Evolutionary conservation across 2,888 invertebrate genomes (phyloP).

Genomic region (Ethmia dodecea): DNA sequence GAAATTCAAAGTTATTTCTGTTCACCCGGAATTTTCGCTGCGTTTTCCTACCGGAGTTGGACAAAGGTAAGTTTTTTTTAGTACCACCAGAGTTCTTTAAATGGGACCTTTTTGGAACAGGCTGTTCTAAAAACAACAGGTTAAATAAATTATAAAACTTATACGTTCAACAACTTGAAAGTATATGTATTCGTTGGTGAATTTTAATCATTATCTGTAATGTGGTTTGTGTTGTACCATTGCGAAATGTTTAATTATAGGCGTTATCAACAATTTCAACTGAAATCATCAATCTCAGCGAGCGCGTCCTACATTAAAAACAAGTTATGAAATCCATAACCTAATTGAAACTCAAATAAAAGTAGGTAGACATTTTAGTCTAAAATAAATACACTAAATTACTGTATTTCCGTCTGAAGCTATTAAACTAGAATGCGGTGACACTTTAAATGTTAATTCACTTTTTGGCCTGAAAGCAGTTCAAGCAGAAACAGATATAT

Average conservation of each 20-base stretch:
- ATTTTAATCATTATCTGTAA: too few species aligned
- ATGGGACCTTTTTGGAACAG: background rate
- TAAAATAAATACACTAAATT: conserved; percentile 5
- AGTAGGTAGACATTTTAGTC: background rate
- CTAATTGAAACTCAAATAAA: conserved; percentile 3
- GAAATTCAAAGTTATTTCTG: conserved; percentile 25
- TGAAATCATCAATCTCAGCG: background rate
- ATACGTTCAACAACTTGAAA: too few species aligned
- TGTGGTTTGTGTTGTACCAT: too few species aligned
- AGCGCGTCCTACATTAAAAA: background rate
- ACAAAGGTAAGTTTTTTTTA: conserved; percentile 5
- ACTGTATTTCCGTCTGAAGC: conserved; percentile 2
- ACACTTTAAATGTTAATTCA: conserved; percentile 4
- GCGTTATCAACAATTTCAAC: background rate
- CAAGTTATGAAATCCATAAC: conserved; percentile 2
- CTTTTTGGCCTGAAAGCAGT: background rate
- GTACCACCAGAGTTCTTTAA: background rate
- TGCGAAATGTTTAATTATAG: background rate
- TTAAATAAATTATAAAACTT: too few species aligned
- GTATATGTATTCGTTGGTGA: too few species aligned
- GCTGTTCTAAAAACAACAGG: too few species aligned
- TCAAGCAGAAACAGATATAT: too few species aligned
- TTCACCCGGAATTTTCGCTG: conserved; percentile 10
- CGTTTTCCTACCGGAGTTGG: conserved; percentile 8
- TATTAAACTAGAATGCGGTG: conserved; percentile 2